phyloP scores from a whole-genome alignment of 2,113 vertebrate genomes.

The Catharus fuscescens region DNA sequence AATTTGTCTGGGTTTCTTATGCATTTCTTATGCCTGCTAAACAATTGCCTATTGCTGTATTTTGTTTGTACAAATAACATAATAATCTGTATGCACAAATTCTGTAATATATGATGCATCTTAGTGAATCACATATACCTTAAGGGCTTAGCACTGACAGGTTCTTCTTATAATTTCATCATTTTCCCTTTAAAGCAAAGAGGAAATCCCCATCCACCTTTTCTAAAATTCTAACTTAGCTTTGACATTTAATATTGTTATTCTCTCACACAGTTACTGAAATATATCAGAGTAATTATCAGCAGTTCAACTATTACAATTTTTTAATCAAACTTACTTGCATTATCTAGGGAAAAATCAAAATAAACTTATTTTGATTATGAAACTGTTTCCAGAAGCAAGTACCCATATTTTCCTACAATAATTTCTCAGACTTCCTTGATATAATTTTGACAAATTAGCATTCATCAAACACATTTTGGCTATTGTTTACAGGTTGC shows the following conservation, averaged over 20 bases:
- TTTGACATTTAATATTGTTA: not conserved
- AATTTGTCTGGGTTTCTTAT: not conserved
- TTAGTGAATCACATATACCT: not conserved
- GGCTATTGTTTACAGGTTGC: not conserved
- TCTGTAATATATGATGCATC: not conserved
- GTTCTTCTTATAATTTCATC: not conserved
- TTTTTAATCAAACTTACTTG: not conserved
- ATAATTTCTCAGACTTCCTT: not conserved
- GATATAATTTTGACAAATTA: not conserved
- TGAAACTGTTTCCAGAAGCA: not conserved
- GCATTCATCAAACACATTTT: not conserved
- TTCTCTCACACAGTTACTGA: not conserved
- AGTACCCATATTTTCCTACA: not conserved
- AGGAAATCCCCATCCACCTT: not conserved
- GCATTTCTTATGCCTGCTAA: not conserved
- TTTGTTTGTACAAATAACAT: not conserved
- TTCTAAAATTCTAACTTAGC: not conserved
- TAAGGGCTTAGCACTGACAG: not conserved
- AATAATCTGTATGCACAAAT: not conserved
- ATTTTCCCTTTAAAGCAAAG: not conserved
- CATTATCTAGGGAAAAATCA: not conserved
- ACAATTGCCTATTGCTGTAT: not conserved
- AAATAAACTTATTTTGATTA: not conserved
- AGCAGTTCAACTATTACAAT: not conserved
- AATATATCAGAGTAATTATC: not conserved